Base-by-base conservation (phyloP, 2,113 vertebrate genomes). In the Dolichallabes microphthalmus region DNA sequence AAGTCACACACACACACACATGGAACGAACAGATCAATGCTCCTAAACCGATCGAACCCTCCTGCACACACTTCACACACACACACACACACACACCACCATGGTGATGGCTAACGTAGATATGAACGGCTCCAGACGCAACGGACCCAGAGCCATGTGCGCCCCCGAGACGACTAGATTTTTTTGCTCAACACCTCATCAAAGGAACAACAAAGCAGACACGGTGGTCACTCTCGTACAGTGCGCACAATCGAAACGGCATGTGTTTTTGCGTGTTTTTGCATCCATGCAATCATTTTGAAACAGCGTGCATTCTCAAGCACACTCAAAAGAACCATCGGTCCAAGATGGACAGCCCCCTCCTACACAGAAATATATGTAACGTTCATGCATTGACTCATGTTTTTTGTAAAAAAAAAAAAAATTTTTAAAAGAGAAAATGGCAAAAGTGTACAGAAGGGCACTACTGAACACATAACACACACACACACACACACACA, bases 371-470 rank as follows among this genome's bases (percentile, higher is more conserved):
- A 45, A 71, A 55, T 55, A 30, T 53, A 53, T 10, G 0, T 53
- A 81, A 61, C 10, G 50, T 32, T 86, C 85, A 55, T 35, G 85
- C 27, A 79, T 82, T 86, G 87, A 88, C 82, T 88, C 85, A 88
- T 66, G 35, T 4, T 66, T 27, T 19, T 81, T 12, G 35, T 57
- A 45, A 45, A 45, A 39, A 35, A 2, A 35, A 35, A 35, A 35
- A 39, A 39, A 39, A 17, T 53, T n/a, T 74, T 50, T 12, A 2
- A 9, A 71, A n/a, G n/a, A n/a, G n/a, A n/a, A 74, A 57, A 60
- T 1, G 73, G 55, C 25, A 8, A 79, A 79, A 60, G 58, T 79
- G 25, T 57, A 32, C 30, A 79, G 11, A 79, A 35, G n/a, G 13
- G 53, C 19, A 60, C 45, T 53, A 53, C 50, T 17, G 11, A 8